Evolutionary conservation across 2,113 vertebrate species (phyloP).

Genomic region (Podarcis raffonei): DNA sequence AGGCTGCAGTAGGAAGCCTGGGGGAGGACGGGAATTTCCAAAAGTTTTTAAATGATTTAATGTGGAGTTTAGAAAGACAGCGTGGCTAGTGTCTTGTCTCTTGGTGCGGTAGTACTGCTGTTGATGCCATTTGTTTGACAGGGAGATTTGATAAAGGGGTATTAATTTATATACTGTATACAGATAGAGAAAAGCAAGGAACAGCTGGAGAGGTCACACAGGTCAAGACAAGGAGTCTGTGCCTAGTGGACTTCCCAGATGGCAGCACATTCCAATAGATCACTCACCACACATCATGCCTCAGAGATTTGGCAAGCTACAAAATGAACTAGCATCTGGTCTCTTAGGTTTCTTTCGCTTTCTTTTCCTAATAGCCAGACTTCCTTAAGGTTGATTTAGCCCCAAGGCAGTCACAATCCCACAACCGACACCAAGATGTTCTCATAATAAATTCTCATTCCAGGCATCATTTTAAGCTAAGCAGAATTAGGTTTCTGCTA

Average conservation of each 20-base stretch:
- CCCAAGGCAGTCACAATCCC: neutral
- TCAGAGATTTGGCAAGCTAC: neutral
- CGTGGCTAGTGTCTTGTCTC: neutral
- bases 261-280: neutral
- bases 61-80: neutral
- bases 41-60: neutral
- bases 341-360: neutral
- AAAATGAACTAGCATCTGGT: conserved; percentile 7
- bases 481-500: neutral
- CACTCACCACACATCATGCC: neutral
- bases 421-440: neutral
- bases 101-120: neutral
- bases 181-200: neutral
- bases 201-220: conserved; percentile 9
- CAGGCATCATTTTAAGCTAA: neutral
- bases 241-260: neutral
- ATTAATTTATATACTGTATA: neutral
- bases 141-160: neutral
- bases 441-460: accelerated
- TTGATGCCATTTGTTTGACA: conserved; percentile 4
- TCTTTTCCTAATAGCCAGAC: neutral
- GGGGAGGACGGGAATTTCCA: neutral
- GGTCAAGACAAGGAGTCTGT: neutral
- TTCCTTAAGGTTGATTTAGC: neutral
- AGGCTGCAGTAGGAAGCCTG: neutral